Conservation (phyloP, 2,888 invertebrate genomes). For the Brenthis ino region DNA sequence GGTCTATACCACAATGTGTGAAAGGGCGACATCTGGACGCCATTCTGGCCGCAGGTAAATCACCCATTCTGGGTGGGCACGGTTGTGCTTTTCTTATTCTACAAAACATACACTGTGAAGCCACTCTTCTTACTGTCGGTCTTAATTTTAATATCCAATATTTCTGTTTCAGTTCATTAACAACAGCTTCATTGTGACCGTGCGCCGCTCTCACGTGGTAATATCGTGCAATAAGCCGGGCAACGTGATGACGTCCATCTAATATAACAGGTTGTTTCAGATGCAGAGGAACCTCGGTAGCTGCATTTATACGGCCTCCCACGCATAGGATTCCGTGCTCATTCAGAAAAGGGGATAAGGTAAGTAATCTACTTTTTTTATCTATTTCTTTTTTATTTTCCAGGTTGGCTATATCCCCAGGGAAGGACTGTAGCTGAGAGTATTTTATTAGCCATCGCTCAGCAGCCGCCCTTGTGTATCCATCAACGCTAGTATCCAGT, state of each 20-base stretch:
- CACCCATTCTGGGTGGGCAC: constrained; percentile 39
- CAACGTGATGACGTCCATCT: constrained; percentile 30
- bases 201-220: constrained; percentile 33
- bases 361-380: constrained; percentile 32
- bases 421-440: constrained; percentile 26
- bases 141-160: constrained; percentile 31
- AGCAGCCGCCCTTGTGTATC: constrained; percentile 13
- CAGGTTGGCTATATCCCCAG: constrained; percentile 13
- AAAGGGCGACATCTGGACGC: constrained; percentile 33
- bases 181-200: constrained; percentile 32
- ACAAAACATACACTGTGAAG: constrained; percentile 38
- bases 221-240: constrained; percentile 30
- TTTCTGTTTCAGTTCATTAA: constrained; percentile 37
- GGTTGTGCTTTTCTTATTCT: constrained; percentile 35
- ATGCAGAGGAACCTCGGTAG: constrained; percentile 27
- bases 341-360: constrained; percentile 35
- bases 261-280: constrained; percentile 37
- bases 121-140: constrained; percentile 39
- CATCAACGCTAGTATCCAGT: neutral
- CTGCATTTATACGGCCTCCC: constrained; percentile 23
- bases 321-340: constrained; percentile 33
- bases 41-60: constrained; percentile 41
- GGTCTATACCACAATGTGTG: constrained; percentile 33
- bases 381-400: constrained; percentile 8
- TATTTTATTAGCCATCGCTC: constrained; percentile 18